Percentiles rank a stretch among this genome's conserved stretches.
phyloP scores from a whole-genome alignment of 2,113 vertebrate species.

The cattle (Bos taurus) region ARS-UCD2.0 NC_037333.1:27442001-27442500 shows the following conservation, averaged over 20 bases:
- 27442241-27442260: neutral
- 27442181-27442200: neutral
- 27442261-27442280: neutral
- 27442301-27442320: neutral
- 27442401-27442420: neutral
- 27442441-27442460: neutral
- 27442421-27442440: neutral
- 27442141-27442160: neutral
- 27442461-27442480: neutral
- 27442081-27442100: neutral
- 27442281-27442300: neutral
- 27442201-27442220: neutral
- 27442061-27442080: neutral
- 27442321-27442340: neutral
- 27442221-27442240: neutral
- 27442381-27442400: neutral
- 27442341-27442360: neutral
- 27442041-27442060: neutral
- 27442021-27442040: neutral
- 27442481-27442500: neutral
- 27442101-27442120: neutral
- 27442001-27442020: neutral
- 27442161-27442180: neutral
- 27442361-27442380: neutral
- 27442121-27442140: neutral